Evolutionary conservation across 2,888 invertebrate species (phyloP).

Genomic region (Trisateles emortualis): DNA sequence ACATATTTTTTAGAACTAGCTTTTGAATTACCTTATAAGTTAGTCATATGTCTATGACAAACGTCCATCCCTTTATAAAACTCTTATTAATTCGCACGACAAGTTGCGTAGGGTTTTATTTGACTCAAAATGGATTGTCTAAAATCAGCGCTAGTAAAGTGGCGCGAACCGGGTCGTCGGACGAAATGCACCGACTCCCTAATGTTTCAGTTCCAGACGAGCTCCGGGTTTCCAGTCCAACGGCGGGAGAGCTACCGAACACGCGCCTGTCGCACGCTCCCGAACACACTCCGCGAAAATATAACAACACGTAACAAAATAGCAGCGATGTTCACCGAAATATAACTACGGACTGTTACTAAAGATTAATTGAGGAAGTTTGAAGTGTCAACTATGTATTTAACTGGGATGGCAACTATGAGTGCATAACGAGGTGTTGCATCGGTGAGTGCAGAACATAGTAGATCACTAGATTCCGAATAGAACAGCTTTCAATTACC

Average conservation of each 20-base stretch:
- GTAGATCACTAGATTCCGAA: slow-evolving; percentile 26
- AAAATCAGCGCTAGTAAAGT: slow-evolving; percentile 42
- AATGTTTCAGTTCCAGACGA: slow-evolving; percentile 60
- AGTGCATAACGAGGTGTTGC: slow-evolving; percentile 51
- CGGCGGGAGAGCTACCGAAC: slow-evolving; percentile 59
- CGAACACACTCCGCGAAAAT: slow-evolving; percentile 34
- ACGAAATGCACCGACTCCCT: slow-evolving; percentile 53
- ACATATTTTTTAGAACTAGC: neutral
- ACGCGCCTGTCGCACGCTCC: slow-evolving; percentile 52
- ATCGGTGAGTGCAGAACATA: slow-evolving; percentile 61
- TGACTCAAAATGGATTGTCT: slow-evolving; percentile 38
- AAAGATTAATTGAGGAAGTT: slow-evolving; percentile 27
- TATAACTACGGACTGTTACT: slow-evolving; percentile 6
- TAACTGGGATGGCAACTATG: slow-evolving; percentile 27
- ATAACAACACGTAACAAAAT: slow-evolving; percentile 27
- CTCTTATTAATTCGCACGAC: slow-evolving; percentile 20
- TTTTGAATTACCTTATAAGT: neutral
- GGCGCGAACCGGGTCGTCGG: slow-evolving; percentile 41
- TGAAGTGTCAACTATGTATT: slow-evolving; percentile 30
- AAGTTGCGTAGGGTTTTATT: slow-evolving; percentile 31
- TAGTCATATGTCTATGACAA: neutral
- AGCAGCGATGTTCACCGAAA: slow-evolving; percentile 15
- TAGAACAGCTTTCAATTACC: slow-evolving; percentile 35
- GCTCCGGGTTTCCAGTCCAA: slow-evolving; percentile 59
- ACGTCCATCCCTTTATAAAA: slow-evolving; percentile 17